These are phyloP conservation scores for Junonia oenone DNA, from an alignment of 2,888 invertebrate species.

Conservation along the genomic window DNA sequence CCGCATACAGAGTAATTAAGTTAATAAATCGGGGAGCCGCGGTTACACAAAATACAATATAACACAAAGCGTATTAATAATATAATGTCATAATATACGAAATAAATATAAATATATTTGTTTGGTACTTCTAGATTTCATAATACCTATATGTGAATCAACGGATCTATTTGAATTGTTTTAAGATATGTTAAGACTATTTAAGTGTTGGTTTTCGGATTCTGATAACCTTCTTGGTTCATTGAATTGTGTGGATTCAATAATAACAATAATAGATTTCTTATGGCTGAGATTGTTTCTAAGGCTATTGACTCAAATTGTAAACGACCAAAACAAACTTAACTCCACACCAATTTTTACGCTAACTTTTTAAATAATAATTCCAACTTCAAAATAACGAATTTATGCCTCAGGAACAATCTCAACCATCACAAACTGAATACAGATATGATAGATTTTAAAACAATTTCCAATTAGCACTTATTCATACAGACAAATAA, in stretches of 20 bases:
- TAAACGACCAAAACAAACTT: background rate
- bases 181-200: background rate
- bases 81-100: conserved; percentile 10
- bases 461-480: background rate
- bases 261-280: background rate
- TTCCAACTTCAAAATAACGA: background rate
- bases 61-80: conserved; percentile 11
- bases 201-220: background rate
- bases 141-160: background rate
- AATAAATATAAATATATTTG: conserved; percentile 17
- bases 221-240: background rate
- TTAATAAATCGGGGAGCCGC: background rate
- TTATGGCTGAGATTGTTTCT: background rate
- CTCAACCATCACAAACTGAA: background rate
- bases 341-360: background rate
- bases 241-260: background rate
- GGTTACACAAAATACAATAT: background rate
- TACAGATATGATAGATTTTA: background rate
- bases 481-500: conserved; percentile 2
- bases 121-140: conserved; percentile 5
- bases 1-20: background rate
- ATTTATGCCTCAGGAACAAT: background rate
- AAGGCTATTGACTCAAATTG: background rate
- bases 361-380: background rate
- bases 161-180: background rate